Evolutionary conservation across 2,888 invertebrate genomes (phyloP), one percentile per base, ranked within the genome.

Genomic region (Melieria crassipennis): DNA sequence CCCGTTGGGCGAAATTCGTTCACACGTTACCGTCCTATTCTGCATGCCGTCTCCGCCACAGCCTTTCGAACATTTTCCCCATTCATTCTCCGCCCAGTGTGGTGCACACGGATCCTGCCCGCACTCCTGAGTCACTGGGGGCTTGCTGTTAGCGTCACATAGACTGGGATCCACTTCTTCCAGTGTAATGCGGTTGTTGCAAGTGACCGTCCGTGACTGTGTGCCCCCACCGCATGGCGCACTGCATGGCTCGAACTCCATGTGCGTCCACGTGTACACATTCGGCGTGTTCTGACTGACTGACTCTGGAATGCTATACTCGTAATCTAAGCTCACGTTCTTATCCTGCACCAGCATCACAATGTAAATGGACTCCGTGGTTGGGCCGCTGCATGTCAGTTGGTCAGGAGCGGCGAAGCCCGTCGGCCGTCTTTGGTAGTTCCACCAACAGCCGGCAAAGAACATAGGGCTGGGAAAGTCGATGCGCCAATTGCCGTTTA

Each of bases 401-500:
- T 90, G 92, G 88, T 99, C 98, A 0, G 95, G 94, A 0, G 95
- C 93, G 0, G 92, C 90, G 81, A 94, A 92, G 4, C 93, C 94
- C 83, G 92, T 92, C 16, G 93, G 93, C 78, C 91, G 92, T 75
- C 97, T 89, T 78, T 95, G 93, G 85, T 99, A 99, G 82, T 93
- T 91, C 91, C 98, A 98, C 80, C 92, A 91, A 5, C 93, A 91
- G 10, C 96, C 96, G 0, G 94, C 94, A 81, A 96, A 95, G 72
- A 89, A 88, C 80, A 94, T 88, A 48, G 91, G 91, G 67, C 93
- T 90, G 0, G 97, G 96, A 84, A 95, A 95, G 87, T 97, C 95
- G 82, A 99, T 96, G 82, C 94, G 91, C 92, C 96, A 97, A 84
- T 97, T 93, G 1, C 98, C 98, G 86, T 99, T 99, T 66, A 99